Conservation (phyloP, 2,113 vertebrate species). For the Sinocyclocheilus rhinocerous region DNA sequence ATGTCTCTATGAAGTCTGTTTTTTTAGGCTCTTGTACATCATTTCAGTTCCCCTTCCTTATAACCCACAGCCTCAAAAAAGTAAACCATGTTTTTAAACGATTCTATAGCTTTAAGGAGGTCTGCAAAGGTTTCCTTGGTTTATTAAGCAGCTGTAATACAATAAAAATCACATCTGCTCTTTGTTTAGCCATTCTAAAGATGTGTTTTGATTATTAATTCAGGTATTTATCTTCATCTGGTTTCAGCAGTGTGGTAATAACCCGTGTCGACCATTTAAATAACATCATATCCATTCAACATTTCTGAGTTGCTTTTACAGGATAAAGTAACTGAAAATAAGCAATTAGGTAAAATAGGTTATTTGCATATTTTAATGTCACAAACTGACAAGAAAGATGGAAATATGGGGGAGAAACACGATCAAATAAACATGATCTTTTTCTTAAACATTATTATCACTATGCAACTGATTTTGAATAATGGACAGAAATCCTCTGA, state of each 20-base stretch:
- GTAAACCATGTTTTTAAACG: background rate
- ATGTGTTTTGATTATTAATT: background rate
- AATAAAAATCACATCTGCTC: background rate
- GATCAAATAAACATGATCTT: background rate
- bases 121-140: background rate
- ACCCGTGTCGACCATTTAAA: background rate
- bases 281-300: background rate
- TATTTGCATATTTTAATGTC: background rate
- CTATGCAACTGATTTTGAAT: background rate
- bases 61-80: background rate
- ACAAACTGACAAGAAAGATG: background rate
- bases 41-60: background rate
- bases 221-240: background rate
- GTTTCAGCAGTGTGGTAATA: background rate
- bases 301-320: background rate
- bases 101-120: background rate
- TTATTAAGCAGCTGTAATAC: background rate
- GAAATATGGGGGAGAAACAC: background rate
- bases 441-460: background rate
- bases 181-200: background rate
- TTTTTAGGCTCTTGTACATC: background rate
- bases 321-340: background rate
- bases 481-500: background rate
- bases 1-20: slow-evolving; percentile 2
- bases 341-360: background rate